Evolutionary conservation across 2,113 vertebrate genomes (phyloP).

Genomic region (Zosterops hypoxanthus): DNA sequence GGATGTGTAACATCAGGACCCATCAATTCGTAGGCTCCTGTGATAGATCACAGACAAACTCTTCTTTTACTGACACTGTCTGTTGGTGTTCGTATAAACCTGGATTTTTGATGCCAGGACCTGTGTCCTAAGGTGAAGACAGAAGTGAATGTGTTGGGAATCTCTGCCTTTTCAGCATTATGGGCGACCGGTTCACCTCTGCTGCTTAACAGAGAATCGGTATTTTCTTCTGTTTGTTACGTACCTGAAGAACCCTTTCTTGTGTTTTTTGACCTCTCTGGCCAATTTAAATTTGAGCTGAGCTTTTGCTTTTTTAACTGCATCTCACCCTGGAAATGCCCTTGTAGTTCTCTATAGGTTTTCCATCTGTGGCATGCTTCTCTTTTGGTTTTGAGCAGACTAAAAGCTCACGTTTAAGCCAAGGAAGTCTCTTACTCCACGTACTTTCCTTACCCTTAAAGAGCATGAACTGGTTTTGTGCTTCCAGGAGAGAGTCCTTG

Average conservation of each 20-base stretch:
- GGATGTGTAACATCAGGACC: background rate
- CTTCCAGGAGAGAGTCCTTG: background rate
- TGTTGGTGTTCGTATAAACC: background rate
- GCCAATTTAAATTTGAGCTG: background rate
- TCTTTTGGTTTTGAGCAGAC: background rate
- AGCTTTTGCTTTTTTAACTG: background rate
- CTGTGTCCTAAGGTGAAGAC: background rate
- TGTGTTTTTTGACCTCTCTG: background rate
- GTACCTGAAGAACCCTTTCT: fast-evolving
- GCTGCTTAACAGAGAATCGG: background rate
- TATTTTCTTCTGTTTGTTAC: background rate
- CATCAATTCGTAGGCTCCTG: background rate
- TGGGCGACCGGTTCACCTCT: background rate
- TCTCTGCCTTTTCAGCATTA: background rate
- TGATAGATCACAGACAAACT: background rate
- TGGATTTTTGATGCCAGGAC: background rate
- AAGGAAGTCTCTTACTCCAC: background rate
- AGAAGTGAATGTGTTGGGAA: background rate
- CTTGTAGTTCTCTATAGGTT: background rate
- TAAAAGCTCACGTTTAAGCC: background rate
- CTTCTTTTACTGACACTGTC: background rate
- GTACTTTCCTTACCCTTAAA: background rate
- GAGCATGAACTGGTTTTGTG: background rate
- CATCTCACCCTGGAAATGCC: background rate
- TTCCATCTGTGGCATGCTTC: background rate